Base-by-base conservation (phyloP, 2,797 vertebrate species). In the Clamator glandarius region DNA sequence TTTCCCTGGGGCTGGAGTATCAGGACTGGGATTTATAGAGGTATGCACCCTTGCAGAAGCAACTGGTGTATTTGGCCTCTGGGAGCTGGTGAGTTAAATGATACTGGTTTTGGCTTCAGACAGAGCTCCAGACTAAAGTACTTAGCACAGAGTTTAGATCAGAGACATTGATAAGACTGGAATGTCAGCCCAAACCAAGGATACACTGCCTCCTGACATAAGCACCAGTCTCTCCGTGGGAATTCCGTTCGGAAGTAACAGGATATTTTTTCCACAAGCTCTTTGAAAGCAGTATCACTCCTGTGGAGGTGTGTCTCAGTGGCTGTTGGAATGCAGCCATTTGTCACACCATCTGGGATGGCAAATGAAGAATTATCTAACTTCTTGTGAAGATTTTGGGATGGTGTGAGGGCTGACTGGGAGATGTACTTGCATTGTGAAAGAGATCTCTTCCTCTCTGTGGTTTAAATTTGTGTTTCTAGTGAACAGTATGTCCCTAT, bases 121-220 rank as follows among this genome's bases (percentile, higher is more conserved):
- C 69, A 68, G 59, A 83, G 28, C 58, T 92, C 73, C 84, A 87
- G 82, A 64, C 69, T 39, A 25, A 51, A 84, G 61, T 69, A 48
- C 88, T 96, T 87, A 92, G 51, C 33, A 21, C 76, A 50, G 87
- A 66, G 25, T 64, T 78, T 89, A 92, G 94, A 93, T 94, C 67
- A 51, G 85, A 93, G 92, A 78, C 76, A 2, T 48, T 51, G 95
- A 92, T 96, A 95, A 76, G 82, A 41, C 36, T 86, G 87, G 89
- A 96, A 94, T 93, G 93, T 88, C 67, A 75, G 36, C 63, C 51
- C 61, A 50, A 85, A 72, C 54, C 57, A 7, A 72, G 78, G 54
- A 54, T 70, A 26, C 23, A 20, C 78, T 90, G 75, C 51, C 61
- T 86, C 25, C 50, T 91, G 90, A 55, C 8, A 2, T 36, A 61